phyloP scores from a whole-genome alignment of 2,113 vertebrate genomes.

The Proterorhinus semilunaris region DNA sequence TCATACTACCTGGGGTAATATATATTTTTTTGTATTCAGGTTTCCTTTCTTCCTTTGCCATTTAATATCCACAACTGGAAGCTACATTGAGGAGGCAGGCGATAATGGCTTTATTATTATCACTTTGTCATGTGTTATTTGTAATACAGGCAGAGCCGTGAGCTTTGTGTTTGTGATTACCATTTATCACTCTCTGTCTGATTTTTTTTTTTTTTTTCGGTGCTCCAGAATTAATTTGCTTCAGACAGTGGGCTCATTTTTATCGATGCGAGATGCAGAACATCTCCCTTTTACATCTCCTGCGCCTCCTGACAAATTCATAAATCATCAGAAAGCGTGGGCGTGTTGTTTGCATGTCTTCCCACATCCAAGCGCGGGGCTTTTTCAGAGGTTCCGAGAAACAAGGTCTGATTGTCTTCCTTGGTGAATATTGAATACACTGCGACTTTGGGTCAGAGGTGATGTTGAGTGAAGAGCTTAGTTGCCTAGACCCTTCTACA shows the following conservation, averaged over 20 bases:
- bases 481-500: too few relatives aligned
- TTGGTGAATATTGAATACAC: not conserved
- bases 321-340: slow-evolving; percentile 10
- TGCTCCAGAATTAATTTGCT: not conserved
- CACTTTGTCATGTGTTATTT: slow-evolving; percentile 15
- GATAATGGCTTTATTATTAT: slow-evolving; percentile 14
- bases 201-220: not conserved
- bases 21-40: not conserved
- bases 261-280: not conserved
- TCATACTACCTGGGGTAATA: not conserved
- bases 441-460: not conserved
- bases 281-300: slow-evolving; percentile 3
- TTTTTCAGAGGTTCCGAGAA: not conserved
- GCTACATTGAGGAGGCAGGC: slow-evolving; percentile 7
- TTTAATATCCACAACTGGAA: slow-evolving; percentile 1
- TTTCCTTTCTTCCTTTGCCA: not conserved
- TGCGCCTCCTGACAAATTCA: not conserved
- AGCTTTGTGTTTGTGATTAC: not conserved
- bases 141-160: not conserved
- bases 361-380: too few relatives aligned
- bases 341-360: slow-evolving; percentile 1
- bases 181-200: slow-evolving; percentile 6
- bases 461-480: too few relatives aligned
- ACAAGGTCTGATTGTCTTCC: not conserved
- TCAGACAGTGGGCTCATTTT: not conserved